A percentile compares a stretch with the other conserved stretches of the same genome.
Evolutionary conservation across 2,113 vertebrate genomes (phyloP).

Genomic region (Daubentonia madagascariensis): DNA sequence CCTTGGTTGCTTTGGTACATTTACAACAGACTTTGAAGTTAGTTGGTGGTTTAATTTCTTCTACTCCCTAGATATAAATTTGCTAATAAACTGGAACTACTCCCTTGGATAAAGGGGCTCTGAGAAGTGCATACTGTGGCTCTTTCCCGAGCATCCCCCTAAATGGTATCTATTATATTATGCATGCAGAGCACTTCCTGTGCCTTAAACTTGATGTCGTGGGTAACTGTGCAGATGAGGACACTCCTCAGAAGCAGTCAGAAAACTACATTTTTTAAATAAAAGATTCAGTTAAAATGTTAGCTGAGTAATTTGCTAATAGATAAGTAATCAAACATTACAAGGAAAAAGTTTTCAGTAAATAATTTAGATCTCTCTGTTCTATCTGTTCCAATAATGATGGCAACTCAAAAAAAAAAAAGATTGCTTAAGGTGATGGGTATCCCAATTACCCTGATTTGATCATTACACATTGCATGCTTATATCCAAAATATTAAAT

Average conservation of each 20-base stretch:
- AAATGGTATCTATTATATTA: fast-evolving
- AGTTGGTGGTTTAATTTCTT: neutral
- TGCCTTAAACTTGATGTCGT: fast-evolving
- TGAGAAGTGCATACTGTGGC: fast-evolving
- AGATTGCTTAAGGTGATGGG: neutral
- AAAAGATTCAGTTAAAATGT: neutral
- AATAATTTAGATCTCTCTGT: neutral
- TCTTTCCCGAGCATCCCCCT: fast-evolving
- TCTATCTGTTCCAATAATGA: neutral
- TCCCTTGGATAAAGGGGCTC: neutral
- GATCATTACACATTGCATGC: neutral
- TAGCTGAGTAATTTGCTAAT: neutral
- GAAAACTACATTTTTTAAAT: neutral
- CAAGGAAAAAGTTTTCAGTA: neutral
- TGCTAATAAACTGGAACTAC: too few species aligned
- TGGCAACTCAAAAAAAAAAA: neutral
- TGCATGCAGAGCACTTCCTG: fast-evolving
- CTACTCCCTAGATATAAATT: neutral
- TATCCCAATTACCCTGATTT: neutral
- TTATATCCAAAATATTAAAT: neutral
- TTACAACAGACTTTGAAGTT: neutral
- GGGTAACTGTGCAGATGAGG: fast-evolving
- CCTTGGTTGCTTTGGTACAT: neutral
- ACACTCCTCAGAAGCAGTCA: fast-evolving
- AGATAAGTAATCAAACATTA: neutral